Evolutionary conservation across 1,140 invertebrate genomes (phyloP).

Genomic region (Cydia amplana): DNA sequence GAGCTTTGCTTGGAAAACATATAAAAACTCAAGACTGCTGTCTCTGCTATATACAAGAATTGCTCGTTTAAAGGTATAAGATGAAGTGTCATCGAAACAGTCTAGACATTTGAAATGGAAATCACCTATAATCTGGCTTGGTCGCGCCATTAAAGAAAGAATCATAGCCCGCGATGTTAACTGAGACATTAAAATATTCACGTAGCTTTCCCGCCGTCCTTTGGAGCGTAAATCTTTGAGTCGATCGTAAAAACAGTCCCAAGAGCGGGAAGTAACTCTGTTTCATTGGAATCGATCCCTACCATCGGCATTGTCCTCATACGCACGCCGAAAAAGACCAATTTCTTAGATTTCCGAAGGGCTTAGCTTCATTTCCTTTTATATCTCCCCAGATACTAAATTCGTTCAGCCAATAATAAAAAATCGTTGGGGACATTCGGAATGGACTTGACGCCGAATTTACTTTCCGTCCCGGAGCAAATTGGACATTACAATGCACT

Average conservation of each 20-base stretch:
- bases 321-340: conserved; percentile 69
- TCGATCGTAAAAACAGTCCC: conserved; percentile 65
- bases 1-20: no score
- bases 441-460: conserved; percentile 64
- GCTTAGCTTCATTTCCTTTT: conserved; percentile 77
- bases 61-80: no score
- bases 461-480: conserved; percentile 52
- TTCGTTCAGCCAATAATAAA: conserved; percentile 74
- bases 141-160: conserved; percentile 37
- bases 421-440: conserved; percentile 65
- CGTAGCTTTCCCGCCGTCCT: conserved; percentile 47
- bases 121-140: background rate
- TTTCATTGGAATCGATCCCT: conserved; percentile 55
- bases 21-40: no score
- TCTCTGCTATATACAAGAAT: no score
- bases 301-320: conserved; percentile 68
- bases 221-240: conserved; percentile 61
- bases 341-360: conserved; percentile 76
- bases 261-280: conserved; percentile 55
- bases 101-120: conserved; percentile 16
- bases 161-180: conserved; percentile 44
- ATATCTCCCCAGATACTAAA: conserved; percentile 76
- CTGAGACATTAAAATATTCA: conserved; percentile 58
- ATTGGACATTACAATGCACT: conserved; percentile 55
- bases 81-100: background rate